phyloP scores from a whole-genome alignment of 2,888 invertebrate genomes.

The Salpingus planirostris region DNA sequence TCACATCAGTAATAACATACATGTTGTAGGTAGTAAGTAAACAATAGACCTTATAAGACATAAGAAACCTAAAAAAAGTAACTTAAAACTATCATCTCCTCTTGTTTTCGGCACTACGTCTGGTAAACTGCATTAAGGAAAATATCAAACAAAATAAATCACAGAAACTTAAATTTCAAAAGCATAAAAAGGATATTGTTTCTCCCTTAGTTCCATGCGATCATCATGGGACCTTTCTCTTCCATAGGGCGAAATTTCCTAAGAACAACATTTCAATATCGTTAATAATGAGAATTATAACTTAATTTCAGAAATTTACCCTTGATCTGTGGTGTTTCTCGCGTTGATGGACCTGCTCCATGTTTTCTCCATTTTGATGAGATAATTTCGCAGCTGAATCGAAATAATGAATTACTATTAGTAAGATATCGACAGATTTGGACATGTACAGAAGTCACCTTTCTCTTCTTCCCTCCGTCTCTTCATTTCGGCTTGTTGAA shows the following conservation, averaged over 20 bases:
- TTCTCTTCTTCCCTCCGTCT: conserved; percentile 72
- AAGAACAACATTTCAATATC: too few species aligned
- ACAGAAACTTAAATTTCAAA: neutral
- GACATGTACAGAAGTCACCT: conserved; percentile 49
- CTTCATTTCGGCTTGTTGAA: conserved; percentile 58
- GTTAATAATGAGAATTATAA: conserved; percentile 5
- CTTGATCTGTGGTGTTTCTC: conserved; percentile 69
- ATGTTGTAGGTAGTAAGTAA: conserved; percentile 3
- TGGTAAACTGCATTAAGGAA: conserved; percentile 41
- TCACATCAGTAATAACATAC: conserved; percentile 14
- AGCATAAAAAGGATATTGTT: conserved; percentile 69
- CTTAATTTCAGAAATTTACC: conserved; percentile 41
- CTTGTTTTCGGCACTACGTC: conserved; percentile 42
- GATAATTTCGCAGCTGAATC: conserved; percentile 51
- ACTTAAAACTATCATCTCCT: conserved; percentile 35
- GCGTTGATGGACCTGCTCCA: conserved; percentile 53
- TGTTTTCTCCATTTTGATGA: conserved; percentile 70
- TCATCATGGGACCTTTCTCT: conserved; percentile 71
- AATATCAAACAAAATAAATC: conserved; percentile 9
- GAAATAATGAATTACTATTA: conserved; percentile 4
- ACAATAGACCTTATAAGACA: conserved; percentile 9
- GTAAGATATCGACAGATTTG: too few species aligned
- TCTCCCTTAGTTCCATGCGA: conserved; percentile 62
- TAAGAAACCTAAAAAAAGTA: conserved; percentile 1
- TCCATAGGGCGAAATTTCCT: conserved; percentile 74